phyloP scores from a whole-genome alignment of 2,888 invertebrate species.

The Rhingia campestris region DNA sequence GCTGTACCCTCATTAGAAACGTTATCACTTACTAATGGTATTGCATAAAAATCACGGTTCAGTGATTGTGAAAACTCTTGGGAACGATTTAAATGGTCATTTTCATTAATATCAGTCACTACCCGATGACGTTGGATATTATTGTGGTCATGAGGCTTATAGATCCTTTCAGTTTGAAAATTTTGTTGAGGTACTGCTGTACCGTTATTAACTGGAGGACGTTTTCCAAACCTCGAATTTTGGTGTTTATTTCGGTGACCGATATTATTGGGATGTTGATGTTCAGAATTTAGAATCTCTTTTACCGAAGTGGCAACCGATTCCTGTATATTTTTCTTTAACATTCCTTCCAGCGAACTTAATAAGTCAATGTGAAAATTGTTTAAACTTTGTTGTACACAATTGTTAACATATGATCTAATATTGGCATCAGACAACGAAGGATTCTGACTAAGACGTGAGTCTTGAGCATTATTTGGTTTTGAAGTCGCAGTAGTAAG shows the following conservation, averaged over 20 bases:
- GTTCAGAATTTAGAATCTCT: neutral
- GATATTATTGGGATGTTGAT: too few relatives aligned
- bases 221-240: too few relatives aligned
- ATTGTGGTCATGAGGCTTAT: too few relatives aligned
- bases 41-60: neutral
- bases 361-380: neutral
- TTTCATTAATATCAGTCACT: too few relatives aligned
- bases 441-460: neutral
- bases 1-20: neutral
- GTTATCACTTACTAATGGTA: neutral
- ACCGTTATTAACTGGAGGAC: too few relatives aligned
- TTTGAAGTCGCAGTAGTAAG: neutral
- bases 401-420: neutral
- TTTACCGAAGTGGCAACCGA: neutral
- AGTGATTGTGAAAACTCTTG: too few relatives aligned
- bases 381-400: neutral
- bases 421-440: neutral
- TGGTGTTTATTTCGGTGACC: too few relatives aligned
- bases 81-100: too few relatives aligned
- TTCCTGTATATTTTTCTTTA: neutral
- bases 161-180: too few relatives aligned
- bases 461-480: neutral
- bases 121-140: too few relatives aligned
- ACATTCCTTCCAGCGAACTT: neutral
- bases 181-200: too few relatives aligned